Evolutionary conservation across 2,888 invertebrate genomes (phyloP), one percentile per base, ranked within the genome.

Genomic region (Ptilodon capucinus): DNA sequence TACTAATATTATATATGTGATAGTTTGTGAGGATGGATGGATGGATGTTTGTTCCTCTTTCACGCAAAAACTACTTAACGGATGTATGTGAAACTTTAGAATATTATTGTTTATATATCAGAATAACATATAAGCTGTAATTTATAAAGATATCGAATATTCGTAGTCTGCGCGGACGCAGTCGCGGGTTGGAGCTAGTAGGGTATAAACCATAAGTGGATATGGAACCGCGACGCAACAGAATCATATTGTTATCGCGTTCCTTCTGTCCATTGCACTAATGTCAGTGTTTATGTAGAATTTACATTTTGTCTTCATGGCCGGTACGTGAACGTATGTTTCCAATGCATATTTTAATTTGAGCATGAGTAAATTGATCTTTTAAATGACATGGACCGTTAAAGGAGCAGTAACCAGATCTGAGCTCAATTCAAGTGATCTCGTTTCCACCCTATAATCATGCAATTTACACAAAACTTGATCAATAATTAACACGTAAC

Each of bases 401-500:
- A 40, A 25, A 25, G 40, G 40, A 25, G 40, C 25, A 40, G 25
- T 25, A 40, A 40, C 40, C 40, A 40, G 40, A 25, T 25, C 40
- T 21, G 13, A 25, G 48, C 49, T 55, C 54, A 49, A 48, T 54
- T 40, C 48, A 48, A 39, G 51, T 21, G 45, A 32, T 56, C 49
- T 44, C 41, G 53, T 58, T 51, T 42, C 32, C 40, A 52, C 21
- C 36, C 50, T 59, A 51, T 54, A 46, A 57, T 47, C 48, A 47
- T 42, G 46, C 38, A 57, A 55, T 56, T 53, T 54, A 59, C 49
- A 60, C 48, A 54, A 57, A n/a, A 61, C 68, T 70, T 64, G 65
- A 66, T 62, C 54, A 58, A 57, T 64, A 68, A 76, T 77, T 74
- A 75, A 76, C 70, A 72, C 68, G 64, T 65, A 63, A 61, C 59